Evolutionary conservation across 2,797 vertebrate species (phyloP), one percentile per base, ranked within the genome.

Genomic region (Manis javanica): DNA sequence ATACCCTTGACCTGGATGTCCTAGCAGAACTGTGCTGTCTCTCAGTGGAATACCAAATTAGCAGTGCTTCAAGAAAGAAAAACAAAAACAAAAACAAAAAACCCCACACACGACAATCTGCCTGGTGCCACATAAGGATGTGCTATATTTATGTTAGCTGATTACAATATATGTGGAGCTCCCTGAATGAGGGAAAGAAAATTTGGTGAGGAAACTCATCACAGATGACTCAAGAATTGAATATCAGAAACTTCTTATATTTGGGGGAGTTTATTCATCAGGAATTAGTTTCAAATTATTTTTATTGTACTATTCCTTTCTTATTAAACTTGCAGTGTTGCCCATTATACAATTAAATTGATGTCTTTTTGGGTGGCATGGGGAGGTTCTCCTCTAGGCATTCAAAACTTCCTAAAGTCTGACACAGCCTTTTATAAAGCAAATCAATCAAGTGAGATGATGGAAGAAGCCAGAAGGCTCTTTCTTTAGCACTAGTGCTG

Each of bases 241-340:
- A 84, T 81, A 77, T 78, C 31, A 89, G 69, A 74, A 84, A 68
- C 7, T 55, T 84, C 34, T 49, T 74, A 55, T 63, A 63, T 68
- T 86, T 86, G 82, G 89, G 87, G 31, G 49, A 34, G 14, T 68
- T 83, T 57, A 69, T 7, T 39, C 18, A 83, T 68, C 12, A 83
- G 55, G 34, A 95, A 95, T 72, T n/a, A 51, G 57, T 79, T 88
- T 92, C 55, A 74, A 72, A 75, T 78, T 83, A 23, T 34, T 77
- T 88, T 86, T 55, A 59, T 5, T 49, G 3, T 19, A 83, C 42
- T 85, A 31, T 61, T 95, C 69, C 53, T 46, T 94, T 75, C 42
- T 84, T 21, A 63, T 13, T 61, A 55, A 9, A 77, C 64, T 84
- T 63, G 55, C 1, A 26, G 26, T 72, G 51, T 68, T 23, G n/a